phyloP scores from a whole-genome alignment of 2,113 vertebrate species.

The Gambusia holbrooki region DNA sequence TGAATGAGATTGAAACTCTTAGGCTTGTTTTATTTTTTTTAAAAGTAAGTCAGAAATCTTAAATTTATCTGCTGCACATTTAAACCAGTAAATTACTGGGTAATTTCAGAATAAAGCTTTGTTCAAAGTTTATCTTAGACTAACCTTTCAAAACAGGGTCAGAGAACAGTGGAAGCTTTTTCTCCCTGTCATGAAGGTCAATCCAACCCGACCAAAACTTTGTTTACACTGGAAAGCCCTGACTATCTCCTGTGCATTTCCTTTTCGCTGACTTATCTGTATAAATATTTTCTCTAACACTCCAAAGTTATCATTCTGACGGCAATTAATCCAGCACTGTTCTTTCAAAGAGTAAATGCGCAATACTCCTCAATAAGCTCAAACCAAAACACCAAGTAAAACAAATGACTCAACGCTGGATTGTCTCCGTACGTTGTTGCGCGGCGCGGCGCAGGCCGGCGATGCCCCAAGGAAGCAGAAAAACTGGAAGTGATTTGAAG shows the following conservation, averaged over 20 bases:
- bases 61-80: slow-evolving; percentile 28
- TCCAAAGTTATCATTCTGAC: background rate
- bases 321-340: background rate
- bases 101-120: slow-evolving; percentile 36
- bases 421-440: background rate
- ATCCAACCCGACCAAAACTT: background rate
- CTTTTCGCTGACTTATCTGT: slow-evolving; percentile 28
- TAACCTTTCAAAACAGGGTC: slow-evolving; percentile 29
- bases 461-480: rapidly evolving
- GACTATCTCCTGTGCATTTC: background rate
- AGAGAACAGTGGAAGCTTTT: slow-evolving; percentile 10
- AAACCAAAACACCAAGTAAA: no score
- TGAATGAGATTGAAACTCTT: background rate
- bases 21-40: background rate
- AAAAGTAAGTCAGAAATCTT: background rate
- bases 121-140: slow-evolving; percentile 55
- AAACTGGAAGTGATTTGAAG: background rate
- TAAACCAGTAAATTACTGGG: slow-evolving; percentile 14
- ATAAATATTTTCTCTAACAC: slow-evolving; percentile 18
- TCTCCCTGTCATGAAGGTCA: slow-evolving; percentile 52
- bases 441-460: background rate
- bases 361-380: background rate
- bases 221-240: slow-evolving; percentile 19
- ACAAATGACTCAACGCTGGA: background rate
- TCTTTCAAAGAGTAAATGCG: background rate